Evolutionary conservation across 2,888 invertebrate genomes (phyloP).

Genomic region (Chironomus riparius): DNA sequence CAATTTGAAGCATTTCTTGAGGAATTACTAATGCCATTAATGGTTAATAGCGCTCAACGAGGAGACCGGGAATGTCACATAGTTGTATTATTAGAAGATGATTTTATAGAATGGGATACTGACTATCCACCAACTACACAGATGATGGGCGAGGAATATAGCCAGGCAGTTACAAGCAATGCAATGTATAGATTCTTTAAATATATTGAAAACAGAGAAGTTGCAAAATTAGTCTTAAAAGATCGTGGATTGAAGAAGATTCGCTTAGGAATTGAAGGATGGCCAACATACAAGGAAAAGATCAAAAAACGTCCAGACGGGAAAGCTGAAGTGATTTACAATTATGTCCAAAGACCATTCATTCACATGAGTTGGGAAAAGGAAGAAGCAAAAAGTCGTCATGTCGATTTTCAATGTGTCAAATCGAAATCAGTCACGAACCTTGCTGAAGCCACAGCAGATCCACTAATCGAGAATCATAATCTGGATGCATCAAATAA

Average conservation of each 20-base stretch:
- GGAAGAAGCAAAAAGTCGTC: slow-evolving; percentile 96
- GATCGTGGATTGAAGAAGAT: slow-evolving; percentile 98
- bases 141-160: slow-evolving; percentile 94
- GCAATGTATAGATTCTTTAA: slow-evolving; percentile 97
- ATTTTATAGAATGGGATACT: slow-evolving; percentile 75
- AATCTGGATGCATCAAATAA: background rate
- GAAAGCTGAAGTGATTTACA: slow-evolving; percentile 95
- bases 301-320: slow-evolving; percentile 92
- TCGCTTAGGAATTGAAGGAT: slow-evolving; percentile 95
- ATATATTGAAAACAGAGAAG: slow-evolving; percentile 98
- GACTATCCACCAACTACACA: slow-evolving; percentile 85
- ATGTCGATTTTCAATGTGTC: slow-evolving; percentile 98
- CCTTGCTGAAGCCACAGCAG: slow-evolving; percentile 20
- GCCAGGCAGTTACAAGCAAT: slow-evolving; percentile 92
- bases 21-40: slow-evolving; percentile 85
- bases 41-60: slow-evolving; percentile 88
- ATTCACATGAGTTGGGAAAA: slow-evolving; percentile 96
- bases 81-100: slow-evolving; percentile 91
- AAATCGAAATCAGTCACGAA: slow-evolving; percentile 97
- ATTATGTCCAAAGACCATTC: slow-evolving; percentile 98
- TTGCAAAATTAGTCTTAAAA: slow-evolving; percentile 97
- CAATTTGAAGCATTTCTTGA: slow-evolving; percentile 97
- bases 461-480: slow-evolving; percentile 13
- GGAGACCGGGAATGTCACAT: slow-evolving; percentile 98
- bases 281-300: slow-evolving; percentile 99